A percentile compares a stretch with the other conserved stretches of the same genome.
These are phyloP conservation scores for Branchipolynoe longqiensis DNA, from an alignment of 2,888 invertebrate genomes.

Conservation along the genomic window DNA sequence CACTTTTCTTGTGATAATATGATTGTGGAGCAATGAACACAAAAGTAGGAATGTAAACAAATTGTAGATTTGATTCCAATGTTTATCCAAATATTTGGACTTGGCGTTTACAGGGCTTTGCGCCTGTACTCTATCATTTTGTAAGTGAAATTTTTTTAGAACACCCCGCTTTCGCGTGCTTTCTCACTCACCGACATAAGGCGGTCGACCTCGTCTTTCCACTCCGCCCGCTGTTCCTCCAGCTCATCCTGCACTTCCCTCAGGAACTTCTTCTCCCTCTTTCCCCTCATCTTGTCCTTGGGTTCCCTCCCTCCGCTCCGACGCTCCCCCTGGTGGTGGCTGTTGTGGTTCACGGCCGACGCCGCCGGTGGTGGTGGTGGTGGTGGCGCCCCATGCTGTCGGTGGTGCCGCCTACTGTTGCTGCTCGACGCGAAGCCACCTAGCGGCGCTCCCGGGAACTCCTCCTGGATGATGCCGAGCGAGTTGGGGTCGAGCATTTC, in stretches of 20 bases:
- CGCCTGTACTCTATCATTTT: too few species aligned
- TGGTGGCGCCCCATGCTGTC: neutral
- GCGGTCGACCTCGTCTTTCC: constrained; percentile 65
- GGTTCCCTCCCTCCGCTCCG: neutral
- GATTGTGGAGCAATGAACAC: too few species aligned
- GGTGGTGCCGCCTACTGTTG: neutral
- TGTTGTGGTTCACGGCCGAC: too few species aligned
- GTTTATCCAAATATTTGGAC: too few species aligned
- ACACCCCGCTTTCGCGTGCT: too few species aligned
- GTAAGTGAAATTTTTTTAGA: too few species aligned
- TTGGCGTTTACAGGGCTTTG: too few species aligned
- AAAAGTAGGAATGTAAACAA: too few species aligned
- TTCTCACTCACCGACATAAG: constrained; percentile 49
- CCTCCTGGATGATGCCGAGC: constrained; percentile 47
- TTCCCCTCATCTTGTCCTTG: constrained; percentile 26
- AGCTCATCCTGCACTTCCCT: constrained; percentile 68
- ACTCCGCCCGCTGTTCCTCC: constrained; percentile 64
- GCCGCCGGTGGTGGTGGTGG: neutral
- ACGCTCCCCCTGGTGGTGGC: constrained; percentile 19
- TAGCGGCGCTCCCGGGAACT: constrained; percentile 1
- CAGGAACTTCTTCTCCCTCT: constrained; percentile 64
- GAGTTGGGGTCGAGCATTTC: constrained; percentile 34
- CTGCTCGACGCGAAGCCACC: neutral
- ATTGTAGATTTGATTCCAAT: too few species aligned
- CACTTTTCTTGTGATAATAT: too few species aligned